These are phyloP conservation scores for Conopomorpha cramerella DNA, from an alignment of 1,140 invertebrate genomes.

Conservation along the genomic window DNA sequence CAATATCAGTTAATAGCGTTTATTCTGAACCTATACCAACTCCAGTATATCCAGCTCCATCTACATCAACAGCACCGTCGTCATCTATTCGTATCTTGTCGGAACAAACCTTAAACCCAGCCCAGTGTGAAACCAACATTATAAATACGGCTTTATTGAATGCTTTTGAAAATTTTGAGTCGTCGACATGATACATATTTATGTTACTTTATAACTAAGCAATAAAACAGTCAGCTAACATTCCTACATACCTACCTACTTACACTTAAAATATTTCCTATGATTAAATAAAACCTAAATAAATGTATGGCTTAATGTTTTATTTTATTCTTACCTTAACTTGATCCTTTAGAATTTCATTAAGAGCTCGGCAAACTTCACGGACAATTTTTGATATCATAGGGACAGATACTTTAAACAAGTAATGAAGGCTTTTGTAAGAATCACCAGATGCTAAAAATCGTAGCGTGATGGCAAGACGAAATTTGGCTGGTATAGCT, in stretches of 20 bases:
- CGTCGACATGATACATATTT: conserved; percentile 1
- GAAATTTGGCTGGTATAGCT: conserved; percentile 14
- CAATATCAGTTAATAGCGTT: conserved; percentile 4
- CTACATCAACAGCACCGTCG: conserved; percentile 2
- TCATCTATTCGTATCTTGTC: conserved; percentile 3
- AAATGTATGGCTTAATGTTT: conserved; percentile 2
- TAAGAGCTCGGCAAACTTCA: conserved; percentile 14
- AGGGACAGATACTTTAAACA: conserved; percentile 21
- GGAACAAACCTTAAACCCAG: conserved; percentile 2
- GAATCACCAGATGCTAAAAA: conserved; percentile 21
- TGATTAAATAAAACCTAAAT: conserved; percentile 3
- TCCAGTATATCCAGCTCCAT: conserved; percentile 4
- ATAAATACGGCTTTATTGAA: conserved; percentile 6
- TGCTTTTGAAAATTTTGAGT: conserved; percentile 5
- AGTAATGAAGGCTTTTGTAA: conserved; percentile 18
- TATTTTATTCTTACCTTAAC: conserved; percentile 9
- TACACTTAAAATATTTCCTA: conserved; percentile 3
- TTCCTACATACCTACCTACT: neutral
- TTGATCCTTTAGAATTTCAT: conserved; percentile 11
- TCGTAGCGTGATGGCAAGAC: conserved; percentile 17
- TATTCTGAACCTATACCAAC: conserved; percentile 4
- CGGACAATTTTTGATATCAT: conserved; percentile 16
- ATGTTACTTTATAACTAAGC: conserved; percentile 1
- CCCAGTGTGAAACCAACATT: conserved; percentile 4
- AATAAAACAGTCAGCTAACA: neutral